phyloP scores from a whole-genome alignment of 2,888 invertebrate genomes.

The Sturmia bella region DNA sequence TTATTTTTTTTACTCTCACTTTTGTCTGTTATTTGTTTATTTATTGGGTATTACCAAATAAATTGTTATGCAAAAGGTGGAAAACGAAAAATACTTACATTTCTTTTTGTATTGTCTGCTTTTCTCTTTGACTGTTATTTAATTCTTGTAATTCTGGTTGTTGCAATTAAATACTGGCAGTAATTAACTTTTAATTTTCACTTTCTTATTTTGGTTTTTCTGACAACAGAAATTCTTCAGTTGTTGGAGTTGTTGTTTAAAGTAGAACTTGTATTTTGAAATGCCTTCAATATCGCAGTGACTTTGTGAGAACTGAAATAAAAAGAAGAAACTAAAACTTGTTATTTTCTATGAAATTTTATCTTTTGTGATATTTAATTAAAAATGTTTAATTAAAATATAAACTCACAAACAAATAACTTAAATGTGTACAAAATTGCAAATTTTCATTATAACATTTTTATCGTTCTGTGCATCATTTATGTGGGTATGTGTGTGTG shows the following conservation, averaged over 20 bases:
- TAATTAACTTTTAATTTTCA: conserved; percentile 20
- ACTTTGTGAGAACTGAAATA: conserved; percentile 22
- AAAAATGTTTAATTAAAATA: too few species aligned
- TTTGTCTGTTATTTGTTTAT: conserved; percentile 12
- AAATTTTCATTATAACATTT: too few species aligned
- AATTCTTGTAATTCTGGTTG: conserved; percentile 1
- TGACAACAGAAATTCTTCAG: background rate
- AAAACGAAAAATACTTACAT: conserved; percentile 26
- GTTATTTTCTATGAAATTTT: background rate
- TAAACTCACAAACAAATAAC: too few species aligned
- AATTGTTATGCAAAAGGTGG: conserved; percentile 8
- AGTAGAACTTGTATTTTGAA: conserved; percentile 11
- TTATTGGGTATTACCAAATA: conserved; percentile 18
- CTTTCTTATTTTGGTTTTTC: background rate
- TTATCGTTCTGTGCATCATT: background rate
- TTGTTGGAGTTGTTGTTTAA: conserved; percentile 13
- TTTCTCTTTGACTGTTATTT: background rate
- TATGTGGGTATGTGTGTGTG: background rate
- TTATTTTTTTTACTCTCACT: conserved; percentile 6
- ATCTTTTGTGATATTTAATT: too few species aligned
- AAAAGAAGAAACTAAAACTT: background rate
- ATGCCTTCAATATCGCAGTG: conserved; percentile 49
- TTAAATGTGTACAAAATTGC: too few species aligned
- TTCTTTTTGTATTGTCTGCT: background rate
- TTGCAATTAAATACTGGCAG: conserved; percentile 13